Base-by-base conservation (phyloP, 2,113 vertebrate species). In the Mesoclemmys tuberculata region DNA sequence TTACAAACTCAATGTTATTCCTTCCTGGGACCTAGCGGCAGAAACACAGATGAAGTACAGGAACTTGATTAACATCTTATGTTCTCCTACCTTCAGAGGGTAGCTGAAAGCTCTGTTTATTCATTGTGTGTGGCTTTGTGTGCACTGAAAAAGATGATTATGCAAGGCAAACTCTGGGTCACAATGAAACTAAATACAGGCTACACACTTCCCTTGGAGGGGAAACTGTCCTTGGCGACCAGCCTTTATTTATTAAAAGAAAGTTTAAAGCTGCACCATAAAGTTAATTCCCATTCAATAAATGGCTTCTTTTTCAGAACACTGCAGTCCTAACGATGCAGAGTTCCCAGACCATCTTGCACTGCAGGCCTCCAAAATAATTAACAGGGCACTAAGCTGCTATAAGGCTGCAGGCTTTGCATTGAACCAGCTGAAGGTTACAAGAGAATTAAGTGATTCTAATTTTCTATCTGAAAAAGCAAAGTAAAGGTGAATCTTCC, bases 1-100 rank as follows among this genome's bases (percentile, higher is more conserved):
- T 98, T 96, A 97, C 97, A 94, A 96, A 94, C 95, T 96, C 95
- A 96, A 95, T 95, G 95, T 97, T 98, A 97, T 97, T 97, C 92
- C 95, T 97, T 96, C 79, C 89, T 86, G 92, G 82, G 93, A 90
- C 94, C 95, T 79, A 35, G 83, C 83, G 89, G 85, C 84, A 87
- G 91, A 87, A 89, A 84, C 93, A 54, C 4, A 82, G 91, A 95
- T 97, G 88, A 97, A 95, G 95, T 78, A 95, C 71, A 80, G 64
- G 91, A 95, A 96, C 92, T 94, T 97, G 95, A 96, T 95, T 74
- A 96, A 90, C 86, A 90, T 93, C 79, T 80, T 93, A 5, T 0
- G 0, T 85, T 82, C 94, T 46, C 80, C 82, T 71, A 24, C 86
- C 85, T 88, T 79, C 0, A 0, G 92, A 80, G 88, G 58, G n/a